A percentile compares a stretch with the other conserved stretches of the same genome.
phyloP scores from a whole-genome alignment of 2,888 invertebrate genomes.

The Pyrgus malvae region DNA sequence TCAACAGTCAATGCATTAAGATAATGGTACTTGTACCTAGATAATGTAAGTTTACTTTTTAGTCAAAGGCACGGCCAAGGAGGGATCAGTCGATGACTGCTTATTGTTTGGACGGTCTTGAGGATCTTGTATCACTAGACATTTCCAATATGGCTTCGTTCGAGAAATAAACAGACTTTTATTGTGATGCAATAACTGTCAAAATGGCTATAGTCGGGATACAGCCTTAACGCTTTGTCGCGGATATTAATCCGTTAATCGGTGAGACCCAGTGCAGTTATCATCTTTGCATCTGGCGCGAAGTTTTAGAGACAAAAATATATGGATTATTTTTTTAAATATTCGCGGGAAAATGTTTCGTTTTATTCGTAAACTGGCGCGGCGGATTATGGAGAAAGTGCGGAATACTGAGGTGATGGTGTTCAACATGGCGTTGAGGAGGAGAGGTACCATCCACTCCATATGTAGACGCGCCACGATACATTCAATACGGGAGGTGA shows the following conservation, averaged over 20 bases:
- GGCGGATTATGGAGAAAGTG: slow-evolving; percentile 53
- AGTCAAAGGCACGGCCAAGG: slow-evolving; percentile 11
- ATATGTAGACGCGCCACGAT: slow-evolving; percentile 61
- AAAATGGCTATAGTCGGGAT: slow-evolving; percentile 3
- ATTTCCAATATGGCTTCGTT: slow-evolving; percentile 1
- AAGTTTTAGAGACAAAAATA: too few relatives aligned
- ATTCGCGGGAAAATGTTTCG: slow-evolving; percentile 50
- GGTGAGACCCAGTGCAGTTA: background rate
- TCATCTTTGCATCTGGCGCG: too few relatives aligned
- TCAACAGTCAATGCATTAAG: slow-evolving; percentile 40
- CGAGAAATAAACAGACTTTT: background rate
- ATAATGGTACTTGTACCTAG: slow-evolving; percentile 45
- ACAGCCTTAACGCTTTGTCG: background rate
- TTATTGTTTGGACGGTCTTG: slow-evolving; percentile 1
- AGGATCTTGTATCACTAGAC: background rate
- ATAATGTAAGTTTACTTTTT: slow-evolving; percentile 44
- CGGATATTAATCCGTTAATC: background rate
- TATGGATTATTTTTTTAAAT: background rate
- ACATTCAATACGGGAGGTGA: slow-evolving; percentile 69
- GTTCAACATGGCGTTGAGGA: slow-evolving; percentile 53
- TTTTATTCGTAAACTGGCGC: slow-evolving; percentile 51
- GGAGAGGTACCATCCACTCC: slow-evolving; percentile 59
- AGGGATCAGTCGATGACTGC: slow-evolving; percentile 25
- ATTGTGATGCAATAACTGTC: background rate
- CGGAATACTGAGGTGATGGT: slow-evolving; percentile 56